Percentiles rank a stretch among this genome's conserved stretches.
Evolutionary conservation across 2,888 invertebrate genomes (phyloP).

Genomic region (Lycaena phlaeas): DNA sequence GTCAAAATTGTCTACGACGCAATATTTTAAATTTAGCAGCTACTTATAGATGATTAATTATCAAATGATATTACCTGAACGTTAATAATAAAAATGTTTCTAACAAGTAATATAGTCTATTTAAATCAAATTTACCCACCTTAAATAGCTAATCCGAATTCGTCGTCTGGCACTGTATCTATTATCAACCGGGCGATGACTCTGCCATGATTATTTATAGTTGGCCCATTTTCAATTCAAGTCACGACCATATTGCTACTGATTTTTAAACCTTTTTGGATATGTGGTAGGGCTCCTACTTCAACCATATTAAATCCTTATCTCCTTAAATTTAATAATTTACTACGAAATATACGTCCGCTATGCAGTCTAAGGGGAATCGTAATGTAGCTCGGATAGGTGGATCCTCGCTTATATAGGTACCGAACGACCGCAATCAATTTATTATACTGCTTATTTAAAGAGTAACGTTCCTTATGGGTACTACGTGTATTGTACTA

Average conservation of each 20-base stretch:
- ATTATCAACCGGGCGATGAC: slow-evolving; percentile 46
- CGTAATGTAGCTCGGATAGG: slow-evolving; percentile 29
- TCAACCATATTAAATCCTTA: not conserved
- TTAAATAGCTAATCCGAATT: slow-evolving; percentile 25
- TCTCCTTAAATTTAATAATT: not conserved
- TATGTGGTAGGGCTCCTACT: not conserved
- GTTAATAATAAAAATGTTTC: slow-evolving; percentile 7
- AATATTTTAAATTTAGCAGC: slow-evolving; percentile 10
- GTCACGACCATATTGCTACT: slow-evolving; percentile 13
- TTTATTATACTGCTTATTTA: slow-evolving; percentile 16
- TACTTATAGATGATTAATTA: not conserved
- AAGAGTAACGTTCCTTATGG: not conserved
- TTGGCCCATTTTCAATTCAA: slow-evolving; percentile 27
- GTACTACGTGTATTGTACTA: slow-evolving; percentile 1
- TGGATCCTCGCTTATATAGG: slow-evolving; percentile 31
- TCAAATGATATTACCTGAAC: slow-evolving; percentile 14
- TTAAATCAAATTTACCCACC: slow-evolving; percentile 34
- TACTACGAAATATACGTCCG: not conserved
- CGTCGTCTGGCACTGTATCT: slow-evolving; percentile 9
- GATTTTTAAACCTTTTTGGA: slow-evolving; percentile 3
- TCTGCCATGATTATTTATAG: slow-evolving; percentile 45
- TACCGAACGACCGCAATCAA: slow-evolving; percentile 21
- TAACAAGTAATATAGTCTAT: slow-evolving; percentile 18
- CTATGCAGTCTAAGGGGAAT: slow-evolving; percentile 24
- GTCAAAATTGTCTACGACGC: slow-evolving; percentile 22